Base-by-base conservation (phyloP, 2,113 vertebrate species). In the Macroglossus sobrinus region DNA sequence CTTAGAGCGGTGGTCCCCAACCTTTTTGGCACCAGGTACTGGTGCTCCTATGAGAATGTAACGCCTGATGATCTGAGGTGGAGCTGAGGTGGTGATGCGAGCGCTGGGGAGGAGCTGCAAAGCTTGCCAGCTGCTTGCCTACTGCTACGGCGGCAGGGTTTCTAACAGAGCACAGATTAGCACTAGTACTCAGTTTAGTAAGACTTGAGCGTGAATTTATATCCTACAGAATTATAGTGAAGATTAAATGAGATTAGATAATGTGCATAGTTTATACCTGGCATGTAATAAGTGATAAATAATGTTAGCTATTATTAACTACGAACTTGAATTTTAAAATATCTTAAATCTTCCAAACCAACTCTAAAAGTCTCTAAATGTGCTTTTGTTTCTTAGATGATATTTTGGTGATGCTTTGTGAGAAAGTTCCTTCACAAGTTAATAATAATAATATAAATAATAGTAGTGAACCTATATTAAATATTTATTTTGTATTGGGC, bases 361-460 rank as follows among this genome's bases (percentile, higher is more conserved):
- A 66, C 11, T 2, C 35, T 92, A 53, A 92, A 96, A 94, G 33
- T 76, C 55, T 95, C 12, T 89, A 76, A 89, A 82, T 38, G 5
- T 95, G n/a, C 7, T 90, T 95, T 85, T 92, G 24, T 71, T 93
- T 91, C 71, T 35, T 35, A 80, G 57, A 35, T 43, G 22, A 24
- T 47, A 55, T 76, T 24, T 94, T 93, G 33, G 7, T 92, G 22
- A 87, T 61, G 61, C 10, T 78, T 91, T 53, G 18, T 63, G 16
- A 95, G 33, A 43, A 90, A 93, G 30, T 35, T 19, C 45, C 15
- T 84, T 22, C 24, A 26, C 43, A 95, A 40, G 28, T 21, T 72
- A 63, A 75, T 75, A 61, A 26, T 72, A 61, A 59, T 55, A 72
- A 84, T 76, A 6, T 43, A 55, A 64, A 66, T 63, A 79, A 84